These are phyloP conservation scores for Catharus ustulatus DNA, from an alignment of 2,797 vertebrate species.

Conservation along the genomic window DNA sequence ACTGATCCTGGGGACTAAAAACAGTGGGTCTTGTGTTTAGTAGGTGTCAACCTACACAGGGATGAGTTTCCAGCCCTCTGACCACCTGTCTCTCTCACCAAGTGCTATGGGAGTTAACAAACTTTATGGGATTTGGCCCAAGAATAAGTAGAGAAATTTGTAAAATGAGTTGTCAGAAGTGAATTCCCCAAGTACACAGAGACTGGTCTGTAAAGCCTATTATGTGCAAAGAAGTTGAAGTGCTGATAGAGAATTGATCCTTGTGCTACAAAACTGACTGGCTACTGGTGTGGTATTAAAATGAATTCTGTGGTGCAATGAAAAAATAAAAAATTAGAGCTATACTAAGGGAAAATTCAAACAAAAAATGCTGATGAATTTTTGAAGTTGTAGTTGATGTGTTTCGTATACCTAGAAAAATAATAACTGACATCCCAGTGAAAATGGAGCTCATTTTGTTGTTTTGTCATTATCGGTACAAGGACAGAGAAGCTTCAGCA, in stretches of 20 bases:
- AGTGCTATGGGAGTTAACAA: background rate
- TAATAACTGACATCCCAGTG: background rate
- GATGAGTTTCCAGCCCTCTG: conserved; percentile 1
- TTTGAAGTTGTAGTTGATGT: background rate
- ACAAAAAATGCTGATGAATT: background rate
- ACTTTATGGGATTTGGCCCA: background rate
- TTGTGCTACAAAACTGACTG: background rate
- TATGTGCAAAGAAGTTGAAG: background rate
- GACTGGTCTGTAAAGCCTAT: background rate
- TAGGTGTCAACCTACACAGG: background rate
- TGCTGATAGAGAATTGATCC: background rate
- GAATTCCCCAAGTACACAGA: background rate
- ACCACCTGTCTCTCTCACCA: conserved; percentile 4
- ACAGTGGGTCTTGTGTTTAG: background rate
- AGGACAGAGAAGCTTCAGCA: background rate
- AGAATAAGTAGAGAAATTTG: background rate
- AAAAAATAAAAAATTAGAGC: background rate
- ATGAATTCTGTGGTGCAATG: background rate
- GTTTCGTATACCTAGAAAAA: background rate
- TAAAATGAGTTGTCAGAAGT: background rate
- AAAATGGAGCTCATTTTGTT: background rate
- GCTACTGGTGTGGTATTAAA: background rate
- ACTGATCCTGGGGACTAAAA: background rate
- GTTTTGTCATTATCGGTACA: background rate
- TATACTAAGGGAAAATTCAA: background rate